Evolutionary conservation across 2,113 vertebrate genomes (phyloP), one percentile per base, ranked within the genome.

Genomic region (Scophthalmus maximus): DNA sequence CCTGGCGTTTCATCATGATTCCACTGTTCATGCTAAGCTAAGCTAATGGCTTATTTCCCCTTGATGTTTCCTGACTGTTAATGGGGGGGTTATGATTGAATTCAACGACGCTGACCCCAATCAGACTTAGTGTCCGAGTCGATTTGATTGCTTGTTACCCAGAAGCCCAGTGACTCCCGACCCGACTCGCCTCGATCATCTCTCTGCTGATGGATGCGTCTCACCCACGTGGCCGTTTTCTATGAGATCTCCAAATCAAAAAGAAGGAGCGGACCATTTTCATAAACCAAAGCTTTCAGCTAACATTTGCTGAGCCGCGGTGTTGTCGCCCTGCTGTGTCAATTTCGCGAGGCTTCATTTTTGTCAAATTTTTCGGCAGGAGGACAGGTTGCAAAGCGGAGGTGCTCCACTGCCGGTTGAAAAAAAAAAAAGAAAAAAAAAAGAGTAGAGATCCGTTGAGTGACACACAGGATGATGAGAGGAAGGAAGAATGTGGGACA

Each of bases 121-220:
- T 86, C 73, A 88, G 53, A 71, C 42, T 68, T 25, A 27, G 62
- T 52, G 29, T 75, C 34, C 34, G n/a, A 68, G 40, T 56, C 23
- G 20, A n/a, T 79, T 63, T 79, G 71, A 81, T 64, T 75, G 69
- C 76, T 79, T 67, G 59, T 79, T 73, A 62, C 82, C 46, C 49
- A 10, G 57, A 78, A 50, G 63, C 38, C 38, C 50, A 25, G 74
- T 18, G 66, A 58, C 64, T 30, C 8, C 29, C 55, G 67, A 61
- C 53, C 56, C 6, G 14, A 30, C 55, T 36, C 14, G 12, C 62
- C 65, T n/a, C n/a, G n/a, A n/a, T n/a, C n/a, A n/a, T n/a, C n/a
- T 67, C 46, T 23, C 49, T 25, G 56, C 58, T 27, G 46, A 20
- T 12, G 15, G 40, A 5, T 49, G n/a, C n/a, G 49, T 82, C 55